phyloP scores from a whole-genome alignment of 2,113 vertebrate genomes.

The Octodon degus region DNA sequence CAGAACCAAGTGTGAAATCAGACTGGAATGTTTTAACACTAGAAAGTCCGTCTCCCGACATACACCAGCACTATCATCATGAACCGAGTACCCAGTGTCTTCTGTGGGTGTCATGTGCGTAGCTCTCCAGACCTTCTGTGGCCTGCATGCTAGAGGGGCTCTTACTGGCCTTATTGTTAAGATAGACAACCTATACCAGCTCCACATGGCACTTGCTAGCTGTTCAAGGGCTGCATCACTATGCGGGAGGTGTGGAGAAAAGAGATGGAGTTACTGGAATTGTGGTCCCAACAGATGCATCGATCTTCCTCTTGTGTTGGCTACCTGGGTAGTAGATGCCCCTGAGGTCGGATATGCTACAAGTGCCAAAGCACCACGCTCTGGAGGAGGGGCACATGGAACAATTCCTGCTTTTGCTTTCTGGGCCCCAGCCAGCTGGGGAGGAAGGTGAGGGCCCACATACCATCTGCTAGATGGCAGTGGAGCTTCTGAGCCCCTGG shows the following conservation, averaged over 20 bases:
- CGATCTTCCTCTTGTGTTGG: constrained; percentile 92
- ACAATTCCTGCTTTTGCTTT: background rate
- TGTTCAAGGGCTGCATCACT: constrained; percentile 88
- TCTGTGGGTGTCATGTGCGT: too few species aligned
- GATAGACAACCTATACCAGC: background rate
- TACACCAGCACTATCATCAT: too few species aligned
- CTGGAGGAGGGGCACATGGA: background rate
- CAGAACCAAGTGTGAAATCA: too few species aligned
- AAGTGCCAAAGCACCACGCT: constrained; percentile 97
- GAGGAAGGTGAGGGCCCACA: background rate
- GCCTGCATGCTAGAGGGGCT: too few species aligned
- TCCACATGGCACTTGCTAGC: fast-evolving
- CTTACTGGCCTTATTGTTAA: background rate
- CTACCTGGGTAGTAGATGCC: constrained; percentile 91
- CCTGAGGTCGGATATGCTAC: constrained; percentile 94
- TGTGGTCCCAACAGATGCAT: constrained; percentile 94
- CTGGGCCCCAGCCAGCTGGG: background rate
- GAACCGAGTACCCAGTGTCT: too few species aligned
- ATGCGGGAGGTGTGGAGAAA: constrained; percentile 92
- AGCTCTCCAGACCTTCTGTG: too few species aligned
- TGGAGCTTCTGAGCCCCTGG: background rate
- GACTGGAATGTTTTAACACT: too few species aligned
- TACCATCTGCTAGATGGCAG: background rate
- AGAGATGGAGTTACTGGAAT: constrained; percentile 92
- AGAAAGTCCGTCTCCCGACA: too few species aligned